A percentile compares a stretch with the other conserved stretches of the same genome.
Conservation (phyloP, 2,113 vertebrate species). For the Campylomormyrus tamandua region DNA sequence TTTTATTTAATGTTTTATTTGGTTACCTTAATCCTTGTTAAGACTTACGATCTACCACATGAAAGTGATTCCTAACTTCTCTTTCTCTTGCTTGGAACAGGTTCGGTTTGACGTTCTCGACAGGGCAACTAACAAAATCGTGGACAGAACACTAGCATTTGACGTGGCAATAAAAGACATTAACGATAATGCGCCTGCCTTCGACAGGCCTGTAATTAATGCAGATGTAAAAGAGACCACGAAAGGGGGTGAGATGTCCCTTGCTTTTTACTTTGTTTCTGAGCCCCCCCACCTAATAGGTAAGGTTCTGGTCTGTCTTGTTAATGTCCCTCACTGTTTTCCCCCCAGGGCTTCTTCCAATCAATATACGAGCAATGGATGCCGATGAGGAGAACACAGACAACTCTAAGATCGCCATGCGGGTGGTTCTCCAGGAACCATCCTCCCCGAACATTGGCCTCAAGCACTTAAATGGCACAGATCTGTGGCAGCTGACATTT, state of each 20-base stretch:
- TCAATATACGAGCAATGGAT: constrained; percentile 29
- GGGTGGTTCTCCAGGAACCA: constrained; percentile 48
- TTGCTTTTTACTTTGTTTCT: not conserved
- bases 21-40: not conserved
- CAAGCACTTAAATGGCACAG: not conserved
- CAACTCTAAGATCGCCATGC: constrained; percentile 60
- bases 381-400: constrained; percentile 34
- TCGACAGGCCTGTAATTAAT: constrained; percentile 30
- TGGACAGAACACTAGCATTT: constrained; percentile 65
- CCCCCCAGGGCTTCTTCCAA: constrained; percentile 32
- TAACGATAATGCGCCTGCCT: constrained; percentile 68
- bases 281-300: not conserved
- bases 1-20: not conserved
- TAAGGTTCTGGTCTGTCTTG: not conserved
- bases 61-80: not conserved
- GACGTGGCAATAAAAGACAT: constrained; percentile 60
- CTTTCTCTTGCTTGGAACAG: constrained; percentile 38
- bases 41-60: not conserved
- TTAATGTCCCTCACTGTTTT: not conserved
- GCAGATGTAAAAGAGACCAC: constrained; percentile 45
- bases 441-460: constrained; percentile 39
- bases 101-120: constrained; percentile 57
- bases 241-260: constrained; percentile 24
- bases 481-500: constrained; percentile 37
- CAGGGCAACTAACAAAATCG: fast-evolving